phyloP scores from a whole-genome alignment of 2,113 vertebrate genomes.

The Cyprinodon variegatus region DNA sequence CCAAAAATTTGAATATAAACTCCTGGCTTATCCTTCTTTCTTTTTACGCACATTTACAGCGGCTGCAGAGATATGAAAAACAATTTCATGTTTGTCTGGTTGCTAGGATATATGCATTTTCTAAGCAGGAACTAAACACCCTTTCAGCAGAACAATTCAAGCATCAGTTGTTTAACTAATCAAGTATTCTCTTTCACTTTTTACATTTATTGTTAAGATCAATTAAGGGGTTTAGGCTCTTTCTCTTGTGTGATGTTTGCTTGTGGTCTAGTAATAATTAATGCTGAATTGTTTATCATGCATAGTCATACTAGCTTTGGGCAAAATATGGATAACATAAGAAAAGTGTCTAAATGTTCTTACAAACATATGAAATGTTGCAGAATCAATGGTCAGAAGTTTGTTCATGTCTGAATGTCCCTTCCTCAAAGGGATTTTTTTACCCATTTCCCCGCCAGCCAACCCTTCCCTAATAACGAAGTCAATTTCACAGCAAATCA shows the following conservation, averaged over 20 bases:
- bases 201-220: not conserved
- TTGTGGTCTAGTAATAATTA: conserved; percentile 26
- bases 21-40: not conserved
- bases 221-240: conserved; percentile 1
- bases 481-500: conserved; percentile 51
- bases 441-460: conserved; percentile 36
- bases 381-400: conserved; percentile 15
- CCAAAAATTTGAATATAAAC: not conserved
- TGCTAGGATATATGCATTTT: not conserved
- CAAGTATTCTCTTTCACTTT: not conserved
- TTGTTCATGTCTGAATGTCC: conserved; percentile 29
- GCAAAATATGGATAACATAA: conserved; percentile 19
- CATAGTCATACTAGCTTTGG: not conserved
- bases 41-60: not conserved
- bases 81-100: not conserved
- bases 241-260: conserved; percentile 1
- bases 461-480: conserved; percentile 45
- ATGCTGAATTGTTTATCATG: conserved; percentile 22
- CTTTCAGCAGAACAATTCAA: not conserved
- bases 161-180: not conserved
- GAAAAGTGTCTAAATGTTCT: conserved; percentile 27
- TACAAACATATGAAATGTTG: conserved; percentile 33
- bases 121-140: not conserved
- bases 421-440: conserved; percentile 43
- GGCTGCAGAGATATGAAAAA: not conserved